Evolutionary conservation across 2,888 invertebrate species (phyloP), one percentile per base, ranked within the genome.

Genomic region (Neoitamus cyanurus): DNA sequence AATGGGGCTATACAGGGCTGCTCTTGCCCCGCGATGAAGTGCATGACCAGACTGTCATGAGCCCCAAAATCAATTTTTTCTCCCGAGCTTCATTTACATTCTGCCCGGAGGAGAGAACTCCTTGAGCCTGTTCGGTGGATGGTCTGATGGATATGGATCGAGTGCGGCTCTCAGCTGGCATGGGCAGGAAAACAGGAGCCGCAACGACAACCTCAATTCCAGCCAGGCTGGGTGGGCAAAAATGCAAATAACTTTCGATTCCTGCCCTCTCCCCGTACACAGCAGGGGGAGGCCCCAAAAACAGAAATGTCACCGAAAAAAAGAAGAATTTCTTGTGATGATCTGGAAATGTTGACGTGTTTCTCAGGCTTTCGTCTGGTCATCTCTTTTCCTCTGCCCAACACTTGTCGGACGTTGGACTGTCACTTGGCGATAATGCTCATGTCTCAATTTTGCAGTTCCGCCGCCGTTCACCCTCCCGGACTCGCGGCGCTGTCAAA

Each of bases 321-420:
- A 25, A 58, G 1, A 46, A 48, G 25, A 36, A 82, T 69, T 69
- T 36, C 11, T 69, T 82, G 31, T 77, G 84, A 77, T 84, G 84
- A 84, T 84, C 46, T 69, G 78, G 84, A 84, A 84, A 70, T 78
- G 84, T 84, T 84, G 84, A 84, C 84, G 84, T 84, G 84, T 84
- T 77, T 84, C 30, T 69, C 42, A 20, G 30, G 25, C 13, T 25
- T 3, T 77, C 31, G 11, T 78, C 68, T 84, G 69, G 37, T 30
- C 30, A n/a, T 25, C 70, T 78, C 78, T 69, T 70, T 36, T 31
- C n/a, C 3, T 28, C 11, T 7, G 30, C 31, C 28, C 58, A 58
- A 78, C 58, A 78, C 31, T 78, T 78, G 15, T 58, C 58, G 48
- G 58, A 4, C 15, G 80, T 25, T 28, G 15, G 68, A 36, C 80